These are phyloP conservation scores for Chromoteleia sp. DNA, from an alignment of 2,888 invertebrate genomes.

Conservation along the genomic window DNA sequence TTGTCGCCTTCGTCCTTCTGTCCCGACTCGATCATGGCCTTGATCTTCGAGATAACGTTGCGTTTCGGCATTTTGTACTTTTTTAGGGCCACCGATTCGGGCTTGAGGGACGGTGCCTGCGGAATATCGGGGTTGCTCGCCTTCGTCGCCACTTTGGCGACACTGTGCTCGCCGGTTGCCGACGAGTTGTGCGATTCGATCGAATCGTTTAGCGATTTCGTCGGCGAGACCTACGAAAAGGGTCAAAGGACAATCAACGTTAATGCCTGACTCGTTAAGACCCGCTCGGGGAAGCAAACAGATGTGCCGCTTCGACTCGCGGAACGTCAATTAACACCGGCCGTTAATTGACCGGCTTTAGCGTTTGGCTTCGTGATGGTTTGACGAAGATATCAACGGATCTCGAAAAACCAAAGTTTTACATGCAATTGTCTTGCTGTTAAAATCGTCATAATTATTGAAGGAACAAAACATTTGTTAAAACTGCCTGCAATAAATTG, in stretches of 20 bases:
- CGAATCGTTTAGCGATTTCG: conserved; percentile 51
- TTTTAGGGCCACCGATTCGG: conserved; percentile 85
- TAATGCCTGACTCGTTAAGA: conserved; percentile 42
- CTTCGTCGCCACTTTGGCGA: conserved; percentile 35
- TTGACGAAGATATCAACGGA: neutral
- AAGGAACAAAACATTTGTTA: too few relatives aligned
- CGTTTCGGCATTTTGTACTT: conserved; percentile 92
- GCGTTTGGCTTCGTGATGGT: neutral
- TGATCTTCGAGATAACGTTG: conserved; percentile 91
- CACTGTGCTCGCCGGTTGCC: conserved; percentile 16
- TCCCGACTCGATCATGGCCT: conserved; percentile 88
- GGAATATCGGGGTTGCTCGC: conserved; percentile 31
- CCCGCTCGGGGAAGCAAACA: conserved; percentile 9
- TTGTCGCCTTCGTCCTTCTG: conserved; percentile 86
- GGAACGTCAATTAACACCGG: conserved; percentile 13
- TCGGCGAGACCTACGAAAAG: conserved; percentile 59
- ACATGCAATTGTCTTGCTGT: neutral
- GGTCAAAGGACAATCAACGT: conserved; percentile 54
- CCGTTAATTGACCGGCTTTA: conserved; percentile 19
- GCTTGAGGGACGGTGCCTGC: conserved; percentile 69
- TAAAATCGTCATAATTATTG: too few relatives aligned
- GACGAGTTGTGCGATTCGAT: conserved; percentile 43
- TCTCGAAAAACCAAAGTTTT: neutral
- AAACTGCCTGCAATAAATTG: too few relatives aligned
- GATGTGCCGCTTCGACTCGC: conserved; percentile 16